phyloP scores from a whole-genome alignment of 2,797 vertebrate genomes.

The Mycteria americana region DNA sequence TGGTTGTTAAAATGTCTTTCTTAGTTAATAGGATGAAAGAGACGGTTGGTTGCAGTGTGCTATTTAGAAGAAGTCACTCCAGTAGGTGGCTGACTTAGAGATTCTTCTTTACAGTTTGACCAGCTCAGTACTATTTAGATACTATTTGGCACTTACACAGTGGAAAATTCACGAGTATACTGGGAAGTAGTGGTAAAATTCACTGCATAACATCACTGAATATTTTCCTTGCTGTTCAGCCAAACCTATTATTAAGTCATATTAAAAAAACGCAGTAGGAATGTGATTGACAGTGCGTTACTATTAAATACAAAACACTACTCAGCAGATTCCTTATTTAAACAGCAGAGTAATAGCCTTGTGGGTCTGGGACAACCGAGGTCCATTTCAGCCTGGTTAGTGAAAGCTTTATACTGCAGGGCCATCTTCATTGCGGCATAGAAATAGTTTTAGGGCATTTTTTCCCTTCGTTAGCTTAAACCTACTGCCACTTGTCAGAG shows the following conservation, averaged over 20 bases:
- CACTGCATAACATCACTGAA: slow-evolving; percentile 3
- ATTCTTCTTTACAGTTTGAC: neutral
- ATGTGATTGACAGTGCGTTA: slow-evolving; percentile 16
- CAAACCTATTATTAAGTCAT: slow-evolving; percentile 44
- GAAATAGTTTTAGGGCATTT: neutral
- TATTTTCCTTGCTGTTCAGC: slow-evolving; percentile 49
- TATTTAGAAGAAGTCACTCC: neutral
- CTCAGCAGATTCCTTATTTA: slow-evolving; percentile 42
- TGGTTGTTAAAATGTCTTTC: neutral
- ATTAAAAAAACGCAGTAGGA: neutral
- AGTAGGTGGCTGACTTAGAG: neutral
- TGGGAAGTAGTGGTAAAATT: slow-evolving; percentile 24
- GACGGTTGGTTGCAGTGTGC: neutral
- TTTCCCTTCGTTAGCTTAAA: neutral
- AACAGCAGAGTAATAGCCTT: neutral
- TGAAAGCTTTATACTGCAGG: neutral
- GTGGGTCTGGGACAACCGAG: neutral
- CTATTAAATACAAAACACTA: neutral
- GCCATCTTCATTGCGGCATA: neutral
- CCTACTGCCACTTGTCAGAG: neutral
- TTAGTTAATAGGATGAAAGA: neutral
- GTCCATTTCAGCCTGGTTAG: neutral
- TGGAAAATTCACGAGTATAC: slow-evolving; percentile 20
- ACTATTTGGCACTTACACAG: neutral
- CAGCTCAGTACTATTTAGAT: neutral